phyloP scores from a whole-genome alignment of 2,888 invertebrate genomes.

The Ceratothoa steindachneri region DNA sequence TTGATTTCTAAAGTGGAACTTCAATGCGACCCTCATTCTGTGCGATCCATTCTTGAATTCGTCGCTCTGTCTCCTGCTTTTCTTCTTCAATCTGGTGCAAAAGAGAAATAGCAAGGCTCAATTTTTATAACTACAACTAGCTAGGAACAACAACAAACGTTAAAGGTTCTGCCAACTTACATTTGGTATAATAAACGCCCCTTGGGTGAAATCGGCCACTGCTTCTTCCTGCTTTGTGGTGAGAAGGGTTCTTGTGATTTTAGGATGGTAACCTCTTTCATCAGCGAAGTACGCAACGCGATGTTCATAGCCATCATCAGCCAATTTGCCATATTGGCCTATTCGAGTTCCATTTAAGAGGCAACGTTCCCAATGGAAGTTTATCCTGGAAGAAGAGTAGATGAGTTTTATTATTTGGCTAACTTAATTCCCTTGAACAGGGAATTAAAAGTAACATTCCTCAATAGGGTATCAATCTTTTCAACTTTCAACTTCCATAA shows the following conservation, averaged over 20 bases:
- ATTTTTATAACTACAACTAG: neutral
- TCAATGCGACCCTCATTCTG: constrained; percentile 29
- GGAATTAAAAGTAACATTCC: too few species aligned
- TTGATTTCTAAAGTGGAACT: constrained; percentile 24
- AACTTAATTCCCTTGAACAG: too few species aligned
- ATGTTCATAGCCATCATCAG: constrained; percentile 35
- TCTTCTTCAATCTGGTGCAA: constrained; percentile 42
- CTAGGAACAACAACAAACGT: neutral
- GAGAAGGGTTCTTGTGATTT: constrained; percentile 24
- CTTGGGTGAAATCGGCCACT: constrained; percentile 32
- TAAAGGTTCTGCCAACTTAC: neutral
- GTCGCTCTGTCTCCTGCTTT: constrained; percentile 30
- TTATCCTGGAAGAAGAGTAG: constrained; percentile 37
- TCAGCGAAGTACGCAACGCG: constrained; percentile 38
- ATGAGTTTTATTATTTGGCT: too few species aligned
- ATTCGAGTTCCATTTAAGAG: constrained; percentile 32
- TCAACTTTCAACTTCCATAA: too few species aligned
- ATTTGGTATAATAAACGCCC: constrained; percentile 42
- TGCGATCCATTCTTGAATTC: constrained; percentile 37
- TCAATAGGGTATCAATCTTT: too few species aligned
- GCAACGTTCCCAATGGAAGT: constrained; percentile 47
- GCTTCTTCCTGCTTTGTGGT: constrained; percentile 20
- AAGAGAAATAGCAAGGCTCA: neutral
- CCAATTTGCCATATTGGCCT: constrained; percentile 32
- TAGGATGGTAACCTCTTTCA: constrained; percentile 38